Evolutionary conservation across 2,888 invertebrate species (phyloP).

Genomic region (Erebia aethiops): DNA sequence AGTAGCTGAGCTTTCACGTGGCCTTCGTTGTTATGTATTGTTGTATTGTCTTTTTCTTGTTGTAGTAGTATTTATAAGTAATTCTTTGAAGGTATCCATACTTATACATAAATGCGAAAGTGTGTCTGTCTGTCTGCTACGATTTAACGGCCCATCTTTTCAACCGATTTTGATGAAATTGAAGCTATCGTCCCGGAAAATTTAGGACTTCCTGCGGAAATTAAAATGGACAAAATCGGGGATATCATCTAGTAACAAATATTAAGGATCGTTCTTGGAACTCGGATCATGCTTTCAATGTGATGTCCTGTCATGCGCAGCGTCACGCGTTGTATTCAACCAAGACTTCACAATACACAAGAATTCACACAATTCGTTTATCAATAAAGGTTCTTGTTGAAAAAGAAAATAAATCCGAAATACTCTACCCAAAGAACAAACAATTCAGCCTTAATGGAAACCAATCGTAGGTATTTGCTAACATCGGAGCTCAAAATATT

Average conservation of each 20-base stretch:
- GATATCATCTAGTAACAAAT: too few relatives aligned
- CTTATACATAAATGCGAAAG: not conserved
- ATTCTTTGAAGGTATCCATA: too few relatives aligned
- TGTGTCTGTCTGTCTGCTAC: not conserved
- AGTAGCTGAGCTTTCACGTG: too few relatives aligned
- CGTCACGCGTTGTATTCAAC: not conserved
- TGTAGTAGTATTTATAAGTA: too few relatives aligned
- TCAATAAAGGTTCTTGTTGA: conserved; percentile 2
- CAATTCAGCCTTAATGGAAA: conserved; percentile 6
- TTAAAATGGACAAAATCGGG: too few relatives aligned
- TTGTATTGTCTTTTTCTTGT: too few relatives aligned
- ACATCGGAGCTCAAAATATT: conserved; percentile 4
- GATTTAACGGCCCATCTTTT: too few relatives aligned
- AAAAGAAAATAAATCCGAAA: conserved; percentile 7
- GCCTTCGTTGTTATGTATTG: too few relatives aligned
- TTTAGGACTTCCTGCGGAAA: too few relatives aligned
- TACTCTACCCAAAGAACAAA: conserved; percentile 11
- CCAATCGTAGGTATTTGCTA: not conserved
- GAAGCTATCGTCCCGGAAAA: too few relatives aligned
- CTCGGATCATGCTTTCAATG: not conserved
- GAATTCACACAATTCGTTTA: conserved; percentile 1
- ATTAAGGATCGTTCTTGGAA: not conserved
- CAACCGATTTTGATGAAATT: too few relatives aligned
- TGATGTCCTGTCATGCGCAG: not conserved
- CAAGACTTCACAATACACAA: not conserved